Evolutionary conservation across 2,797 vertebrate genomes (phyloP).

Genomic region (Lagocephalus sceleratus): DNA sequence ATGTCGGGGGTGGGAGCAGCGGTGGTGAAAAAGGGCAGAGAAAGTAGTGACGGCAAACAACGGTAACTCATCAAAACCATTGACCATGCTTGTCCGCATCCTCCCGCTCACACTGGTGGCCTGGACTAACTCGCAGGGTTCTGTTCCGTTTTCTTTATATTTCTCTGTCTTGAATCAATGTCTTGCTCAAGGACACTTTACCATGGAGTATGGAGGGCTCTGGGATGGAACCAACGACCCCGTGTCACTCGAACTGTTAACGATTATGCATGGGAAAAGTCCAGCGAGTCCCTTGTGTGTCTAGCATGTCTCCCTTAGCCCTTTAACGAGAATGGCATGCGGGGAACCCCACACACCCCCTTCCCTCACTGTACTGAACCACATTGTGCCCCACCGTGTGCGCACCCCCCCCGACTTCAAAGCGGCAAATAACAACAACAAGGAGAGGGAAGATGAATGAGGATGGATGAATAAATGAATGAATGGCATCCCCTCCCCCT

Average conservation of each 20-base stretch:
- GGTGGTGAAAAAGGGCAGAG: slow-evolving; percentile 2
- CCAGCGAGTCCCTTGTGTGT: slow-evolving; percentile 45
- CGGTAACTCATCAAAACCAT: no score
- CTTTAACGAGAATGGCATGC: slow-evolving; percentile 71
- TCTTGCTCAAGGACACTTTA: no score
- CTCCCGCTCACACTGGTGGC: background rate
- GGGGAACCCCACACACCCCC: slow-evolving; percentile 42
- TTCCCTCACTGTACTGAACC: slow-evolving; percentile 68
- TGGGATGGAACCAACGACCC: no score
- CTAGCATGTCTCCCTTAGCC: slow-evolving; percentile 57
- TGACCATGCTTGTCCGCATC: no score
- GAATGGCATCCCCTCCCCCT: slow-evolving; percentile 41
- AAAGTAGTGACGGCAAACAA: background rate
- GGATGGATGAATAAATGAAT: slow-evolving; percentile 65
- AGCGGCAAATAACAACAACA: slow-evolving; percentile 73
- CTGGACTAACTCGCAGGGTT: no score
- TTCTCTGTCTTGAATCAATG: no score
- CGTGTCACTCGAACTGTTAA: no score
- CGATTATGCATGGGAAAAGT: slow-evolving; percentile 27
- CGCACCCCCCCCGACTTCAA: slow-evolving; percentile 64
- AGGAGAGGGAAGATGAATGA: slow-evolving; percentile 68
- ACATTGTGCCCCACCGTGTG: slow-evolving; percentile 58
- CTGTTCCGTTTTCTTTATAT: no score
- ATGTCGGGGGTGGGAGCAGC: no score
- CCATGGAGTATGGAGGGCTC: no score